Conservation (phyloP, 2,113 vertebrate species). For the Rhizomys pruinosus region DNA sequence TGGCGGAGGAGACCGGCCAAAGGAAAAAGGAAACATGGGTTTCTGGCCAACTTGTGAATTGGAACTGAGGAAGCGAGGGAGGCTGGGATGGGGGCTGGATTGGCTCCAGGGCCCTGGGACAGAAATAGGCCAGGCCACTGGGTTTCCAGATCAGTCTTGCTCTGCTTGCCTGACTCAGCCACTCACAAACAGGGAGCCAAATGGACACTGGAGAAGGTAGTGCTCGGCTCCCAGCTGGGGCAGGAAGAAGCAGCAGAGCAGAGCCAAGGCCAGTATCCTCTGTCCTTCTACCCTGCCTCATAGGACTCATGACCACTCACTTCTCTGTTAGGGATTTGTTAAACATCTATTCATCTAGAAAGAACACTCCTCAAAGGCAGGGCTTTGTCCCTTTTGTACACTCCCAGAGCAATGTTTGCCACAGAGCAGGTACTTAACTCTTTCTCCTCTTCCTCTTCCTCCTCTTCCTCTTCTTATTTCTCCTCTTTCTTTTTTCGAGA, state of each 20-base stretch:
- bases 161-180: conserved; percentile 25
- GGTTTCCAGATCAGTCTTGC: conserved; percentile 66
- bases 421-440: background rate
- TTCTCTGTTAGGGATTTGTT: background rate
- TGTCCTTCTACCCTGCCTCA: background rate
- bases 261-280: background rate
- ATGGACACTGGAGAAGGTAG: background rate
- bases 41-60: conserved; percentile 38
- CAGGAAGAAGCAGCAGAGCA: background rate
- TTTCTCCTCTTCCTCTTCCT: background rate
- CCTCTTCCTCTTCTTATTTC: too few relatives aligned
- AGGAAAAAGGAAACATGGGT: conserved; percentile 22
- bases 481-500: background rate
- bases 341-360: background rate
- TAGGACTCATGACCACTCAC: background rate
- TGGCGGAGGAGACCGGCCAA: background rate
- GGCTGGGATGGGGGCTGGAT: conserved; percentile 21
- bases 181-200: conserved; percentile 14
- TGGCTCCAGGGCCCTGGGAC: background rate
- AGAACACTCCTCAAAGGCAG: background rate
- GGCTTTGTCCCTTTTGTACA: background rate
- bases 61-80: background rate
- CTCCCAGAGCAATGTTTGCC: background rate
- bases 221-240: background rate
- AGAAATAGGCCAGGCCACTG: conserved; percentile 67